These are phyloP conservation scores for Sarcophaga bullata DNA, from an alignment of 1,140 invertebrate species.

Conservation along the genomic window DNA sequence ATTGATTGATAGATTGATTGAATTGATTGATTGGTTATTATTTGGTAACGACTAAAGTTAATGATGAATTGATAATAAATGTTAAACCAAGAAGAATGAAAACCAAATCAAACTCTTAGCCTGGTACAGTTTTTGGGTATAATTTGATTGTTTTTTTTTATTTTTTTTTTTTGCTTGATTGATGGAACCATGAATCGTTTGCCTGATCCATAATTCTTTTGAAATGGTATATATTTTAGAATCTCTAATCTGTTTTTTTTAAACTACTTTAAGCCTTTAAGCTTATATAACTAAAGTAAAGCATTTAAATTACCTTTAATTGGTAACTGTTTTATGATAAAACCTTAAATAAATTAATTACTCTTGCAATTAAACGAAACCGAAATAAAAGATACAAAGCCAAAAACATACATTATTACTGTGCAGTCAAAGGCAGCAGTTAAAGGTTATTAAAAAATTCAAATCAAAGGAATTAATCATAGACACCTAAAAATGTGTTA, in stretches of 20 bases:
- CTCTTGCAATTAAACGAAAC: no score
- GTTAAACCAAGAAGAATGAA: conserved; percentile 61
- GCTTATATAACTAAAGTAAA: no score
- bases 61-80: background rate
- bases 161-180: background rate
- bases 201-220: no score
- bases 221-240: no score
- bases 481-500: background rate
- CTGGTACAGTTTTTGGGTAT: background rate
- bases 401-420: background rate
- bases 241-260: no score
- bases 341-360: no score
- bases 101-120: conserved; percentile 58
- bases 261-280: no score
- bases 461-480: background rate
- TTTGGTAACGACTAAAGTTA: no score
- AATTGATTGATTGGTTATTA: background rate
- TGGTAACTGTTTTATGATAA: no score
- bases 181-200: no score
- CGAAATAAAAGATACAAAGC: background rate
- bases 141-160: background rate
- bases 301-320: no score
- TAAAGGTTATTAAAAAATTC: background rate
- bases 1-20: background rate
- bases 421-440: no score